phyloP scores from a whole-genome alignment of 2,113 vertebrate genomes.

The Hippocampus mohnikei region DNA sequence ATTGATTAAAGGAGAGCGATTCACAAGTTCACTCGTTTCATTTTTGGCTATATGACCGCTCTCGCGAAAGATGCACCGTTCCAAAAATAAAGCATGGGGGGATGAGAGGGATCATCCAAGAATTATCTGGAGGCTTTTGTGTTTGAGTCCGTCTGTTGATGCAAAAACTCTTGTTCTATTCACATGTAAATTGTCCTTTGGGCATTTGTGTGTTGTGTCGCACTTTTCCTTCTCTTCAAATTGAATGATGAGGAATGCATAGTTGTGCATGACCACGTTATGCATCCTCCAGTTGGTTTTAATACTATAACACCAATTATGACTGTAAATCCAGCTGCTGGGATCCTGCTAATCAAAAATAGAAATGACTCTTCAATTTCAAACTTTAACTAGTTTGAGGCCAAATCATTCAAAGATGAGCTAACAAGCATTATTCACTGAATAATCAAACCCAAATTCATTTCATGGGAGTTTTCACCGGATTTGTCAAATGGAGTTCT shows the following conservation, averaged over 20 bases:
- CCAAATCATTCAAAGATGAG: too few species aligned
- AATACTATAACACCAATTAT: too few species aligned
- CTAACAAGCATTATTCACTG: too few species aligned
- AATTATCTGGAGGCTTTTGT: slow-evolving; percentile 61
- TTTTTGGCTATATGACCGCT: slow-evolving; percentile 95
- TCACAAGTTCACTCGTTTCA: slow-evolving; percentile 93
- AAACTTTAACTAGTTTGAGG: too few species aligned
- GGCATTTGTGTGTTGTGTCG: background rate
- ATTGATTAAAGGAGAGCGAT: slow-evolving; percentile 62
- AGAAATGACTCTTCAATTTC: too few species aligned
- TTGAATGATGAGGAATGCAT: background rate
- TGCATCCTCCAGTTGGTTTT: too few species aligned
- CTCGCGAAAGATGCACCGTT: slow-evolving; percentile 96
- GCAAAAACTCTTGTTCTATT: background rate
- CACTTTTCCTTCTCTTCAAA: background rate
- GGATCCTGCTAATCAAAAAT: too few species aligned
- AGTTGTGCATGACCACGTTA: background rate
- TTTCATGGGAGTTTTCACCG: too few species aligned
- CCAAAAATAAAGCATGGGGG: slow-evolving; percentile 80
- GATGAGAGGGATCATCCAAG: slow-evolving; percentile 66
- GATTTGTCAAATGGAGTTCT: too few species aligned
- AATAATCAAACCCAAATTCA: too few species aligned
- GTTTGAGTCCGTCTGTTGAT: slow-evolving; percentile 41
- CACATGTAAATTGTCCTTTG: background rate
- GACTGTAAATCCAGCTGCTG: too few species aligned